Evolutionary conservation across 2,113 vertebrate genomes (phyloP), one percentile per base, ranked within the genome.

Genomic region (Halichoeres trimaculatus): DNA sequence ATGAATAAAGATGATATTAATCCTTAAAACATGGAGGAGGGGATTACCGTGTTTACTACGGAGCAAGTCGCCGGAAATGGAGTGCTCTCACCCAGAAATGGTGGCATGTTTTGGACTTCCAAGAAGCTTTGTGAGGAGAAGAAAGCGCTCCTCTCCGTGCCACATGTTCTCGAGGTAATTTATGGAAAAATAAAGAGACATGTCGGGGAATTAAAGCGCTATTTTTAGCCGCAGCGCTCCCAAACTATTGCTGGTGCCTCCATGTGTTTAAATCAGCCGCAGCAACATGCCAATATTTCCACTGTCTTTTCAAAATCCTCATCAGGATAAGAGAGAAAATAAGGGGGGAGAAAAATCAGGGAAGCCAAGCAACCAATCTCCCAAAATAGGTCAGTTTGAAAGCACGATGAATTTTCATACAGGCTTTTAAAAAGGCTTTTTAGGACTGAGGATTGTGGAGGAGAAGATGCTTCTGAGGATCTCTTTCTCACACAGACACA

Each of bases 301-400:
- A 67, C 73, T 57, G 62, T 81, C 50, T 69, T 82, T 64, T 69
- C 30, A 52, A 84, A 89, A 84, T 84, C 79, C 83, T 64, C 81
- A 79, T 81, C 61, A 70, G 1, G 67, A 74, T 82, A 80, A 81
- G 20, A 78, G 40, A 76, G 50, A 85, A 56, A 45, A 40, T 23
- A 41, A 23, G 17, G 24, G 22, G 38, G 35, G 8, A 16, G 66
- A 43, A 26, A 22, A 30, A 76, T 81, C 74, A 76, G 76, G 62
- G 70, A 78, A 79, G 83, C 81, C 66, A 70, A 84, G 78, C 64
- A 85, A 87, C 80, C 75, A 70, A 82, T 87, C 80, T 86, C 74
- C 75, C 47, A 82, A 91, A 92, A 90, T 92, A 87, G 89, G 91
- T 87, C 90, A 88, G 74, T 88, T 85, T 90, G 84, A 88, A 91